Conservation (phyloP, 2,113 vertebrate genomes). For the Girardinichthys multiradiatus region DNA sequence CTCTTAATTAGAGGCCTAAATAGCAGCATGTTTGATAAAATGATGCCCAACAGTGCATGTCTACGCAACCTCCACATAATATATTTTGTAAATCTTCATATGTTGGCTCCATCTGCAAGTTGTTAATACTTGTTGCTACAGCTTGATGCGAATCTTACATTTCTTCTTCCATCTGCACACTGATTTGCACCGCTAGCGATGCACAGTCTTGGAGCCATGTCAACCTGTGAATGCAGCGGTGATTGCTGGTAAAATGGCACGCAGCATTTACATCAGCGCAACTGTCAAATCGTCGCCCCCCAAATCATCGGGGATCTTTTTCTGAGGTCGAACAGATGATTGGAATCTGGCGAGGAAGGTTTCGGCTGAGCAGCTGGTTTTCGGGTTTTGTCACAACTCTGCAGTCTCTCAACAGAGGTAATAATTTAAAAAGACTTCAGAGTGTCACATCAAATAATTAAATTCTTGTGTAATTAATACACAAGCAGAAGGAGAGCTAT, state of each 20-base stretch:
- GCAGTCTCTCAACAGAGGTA: not conserved
- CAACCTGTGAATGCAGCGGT: conserved; percentile 5
- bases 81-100: conserved; percentile 17
- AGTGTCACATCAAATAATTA: conserved; percentile 3
- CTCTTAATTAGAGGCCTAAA: not conserved
- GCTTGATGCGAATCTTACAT: conserved; percentile 23
- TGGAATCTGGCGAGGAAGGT: not conserved
- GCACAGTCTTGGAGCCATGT: not conserved
- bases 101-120: conserved; percentile 39
- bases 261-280: not conserved
- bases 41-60: not conserved
- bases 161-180: conserved; percentile 18
- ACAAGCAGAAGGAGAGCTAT: not conserved
- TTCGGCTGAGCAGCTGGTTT: conserved; percentile 2
- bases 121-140: conserved; percentile 4
- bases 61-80: not conserved
- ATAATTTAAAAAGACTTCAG: not conserved
- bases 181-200: conserved; percentile 5
- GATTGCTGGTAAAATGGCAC: conserved; percentile 14
- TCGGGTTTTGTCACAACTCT: not conserved
- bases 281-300: not conserved
- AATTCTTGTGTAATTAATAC: conserved; percentile 1
- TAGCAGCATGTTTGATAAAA: not conserved
- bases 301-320: not conserved
- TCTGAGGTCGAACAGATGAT: not conserved